Evolutionary conservation across 1,140 invertebrate species (phyloP), one percentile per base, ranked within the genome.

Genomic region (Drosophila subobscura): DNA sequence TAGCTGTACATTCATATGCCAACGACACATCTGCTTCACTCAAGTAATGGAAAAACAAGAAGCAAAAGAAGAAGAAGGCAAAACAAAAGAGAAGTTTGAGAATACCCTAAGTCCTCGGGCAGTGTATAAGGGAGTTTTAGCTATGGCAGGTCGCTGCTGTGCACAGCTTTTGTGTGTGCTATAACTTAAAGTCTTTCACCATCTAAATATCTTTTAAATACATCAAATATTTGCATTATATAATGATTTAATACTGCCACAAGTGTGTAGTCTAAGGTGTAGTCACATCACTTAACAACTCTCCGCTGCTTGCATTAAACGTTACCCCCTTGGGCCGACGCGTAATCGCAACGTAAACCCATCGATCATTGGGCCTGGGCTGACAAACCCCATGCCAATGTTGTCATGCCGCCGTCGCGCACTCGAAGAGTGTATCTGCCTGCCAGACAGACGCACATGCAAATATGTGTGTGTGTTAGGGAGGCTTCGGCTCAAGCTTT

Each of bases 21-120:
- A 74, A 53, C 54, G 71, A 72, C 68, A 72, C 72, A 75, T 75
- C 72, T 75, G 72, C 72, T 54, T 22, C 53, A 67, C 53, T 37
- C 54, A 33, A 67, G 53, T 55, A 66, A 75, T 75, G 51, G 42
- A 45, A 74, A 72, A 53, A 72, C 44, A 72, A 72, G 29, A 3
- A 33, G 8, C 1, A 27, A 27, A 27, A 27, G 0, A 27, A 5
- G 5, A 5, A 27, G 5, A 27, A 46, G 12, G 14, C 22, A 12
- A 22, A 16, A 47, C 42, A 63, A n/a, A 56, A 58, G 41, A 60
- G 37, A 65, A 58, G 72, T 74, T 33, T 52, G 16, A 12, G 6
- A 6, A 52, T 73, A 73, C 71, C 25, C 58, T 64, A 20, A 52
- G n/a, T n/a, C n/a, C n/a, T n/a, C n/a, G 8, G 3, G 3, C 4